These are phyloP conservation scores for Liasis olivaceus DNA, from an alignment of 2,797 vertebrate species.

Conservation along the genomic window DNA sequence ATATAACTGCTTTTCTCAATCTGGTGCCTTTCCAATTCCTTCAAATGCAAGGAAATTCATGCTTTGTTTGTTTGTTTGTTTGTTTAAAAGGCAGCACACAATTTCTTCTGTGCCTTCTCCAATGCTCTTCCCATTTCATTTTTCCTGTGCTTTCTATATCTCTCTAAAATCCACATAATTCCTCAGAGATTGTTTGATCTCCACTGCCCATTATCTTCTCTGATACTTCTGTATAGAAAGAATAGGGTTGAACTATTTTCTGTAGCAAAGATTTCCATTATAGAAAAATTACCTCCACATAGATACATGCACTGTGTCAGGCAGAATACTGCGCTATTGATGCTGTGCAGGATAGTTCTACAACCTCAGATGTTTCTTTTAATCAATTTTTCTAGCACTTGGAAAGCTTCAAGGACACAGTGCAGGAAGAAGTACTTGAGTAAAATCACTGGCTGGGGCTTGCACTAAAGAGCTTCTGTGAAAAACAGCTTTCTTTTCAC, in stretches of 20 bases:
- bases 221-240: not conserved
- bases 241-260: not conserved
- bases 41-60: not conserved
- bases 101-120: not conserved
- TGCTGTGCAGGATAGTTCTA: not conserved
- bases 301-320: not conserved
- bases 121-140: not conserved
- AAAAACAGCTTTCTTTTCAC: not conserved
- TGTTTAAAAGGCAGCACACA: not conserved
- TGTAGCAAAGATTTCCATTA: not conserved
- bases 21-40: not conserved
- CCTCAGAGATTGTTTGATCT: not conserved
- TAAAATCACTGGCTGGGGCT: not conserved
- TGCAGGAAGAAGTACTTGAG: not conserved
- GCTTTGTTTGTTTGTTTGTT: not conserved
- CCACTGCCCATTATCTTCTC: not conserved
- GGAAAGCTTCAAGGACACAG: not conserved
- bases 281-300: not conserved
- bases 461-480: not conserved
- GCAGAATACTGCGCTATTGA: not conserved
- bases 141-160: not conserved
- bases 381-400: not conserved
- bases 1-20: not conserved
- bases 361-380: not conserved
- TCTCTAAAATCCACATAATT: not conserved